phyloP scores from a whole-genome alignment of 2,113 vertebrate genomes.

The Cyanoramphus novaezelandiae region DNA sequence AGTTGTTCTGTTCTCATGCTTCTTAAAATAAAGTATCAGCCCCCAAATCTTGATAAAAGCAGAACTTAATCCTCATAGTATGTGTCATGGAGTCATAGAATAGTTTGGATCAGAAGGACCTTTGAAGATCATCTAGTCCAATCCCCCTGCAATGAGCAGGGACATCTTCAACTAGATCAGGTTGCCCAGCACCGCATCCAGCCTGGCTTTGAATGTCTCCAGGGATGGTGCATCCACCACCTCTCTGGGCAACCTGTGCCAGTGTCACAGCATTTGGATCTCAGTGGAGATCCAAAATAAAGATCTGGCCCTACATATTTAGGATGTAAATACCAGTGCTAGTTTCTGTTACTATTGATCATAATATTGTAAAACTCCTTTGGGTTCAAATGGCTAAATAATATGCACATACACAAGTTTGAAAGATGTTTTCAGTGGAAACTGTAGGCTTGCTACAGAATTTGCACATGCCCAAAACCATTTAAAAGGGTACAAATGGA shows the following conservation, averaged over 20 bases:
- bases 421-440: not conserved
- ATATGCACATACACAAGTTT: not conserved
- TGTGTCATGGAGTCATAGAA: not conserved
- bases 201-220: too few species aligned
- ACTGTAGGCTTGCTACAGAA: not conserved
- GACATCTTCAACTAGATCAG: too few species aligned
- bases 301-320: not conserved
- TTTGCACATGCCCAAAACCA: not conserved
- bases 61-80: not conserved
- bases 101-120: too few species aligned
- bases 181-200: too few species aligned
- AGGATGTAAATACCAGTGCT: not conserved
- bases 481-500: not conserved
- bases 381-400: not conserved
- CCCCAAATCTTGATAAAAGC: not conserved
- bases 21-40: not conserved
- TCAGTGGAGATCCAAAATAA: not conserved
- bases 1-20: not conserved
- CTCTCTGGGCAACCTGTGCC: too few species aligned
- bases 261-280: not conserved
- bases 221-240: too few species aligned
- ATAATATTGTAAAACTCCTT: not conserved
- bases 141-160: too few species aligned
- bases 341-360: not conserved
- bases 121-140: too few species aligned